Evolutionary conservation across 2,113 vertebrate species (phyloP).

Genomic region (Urocitellus parryii): DNA sequence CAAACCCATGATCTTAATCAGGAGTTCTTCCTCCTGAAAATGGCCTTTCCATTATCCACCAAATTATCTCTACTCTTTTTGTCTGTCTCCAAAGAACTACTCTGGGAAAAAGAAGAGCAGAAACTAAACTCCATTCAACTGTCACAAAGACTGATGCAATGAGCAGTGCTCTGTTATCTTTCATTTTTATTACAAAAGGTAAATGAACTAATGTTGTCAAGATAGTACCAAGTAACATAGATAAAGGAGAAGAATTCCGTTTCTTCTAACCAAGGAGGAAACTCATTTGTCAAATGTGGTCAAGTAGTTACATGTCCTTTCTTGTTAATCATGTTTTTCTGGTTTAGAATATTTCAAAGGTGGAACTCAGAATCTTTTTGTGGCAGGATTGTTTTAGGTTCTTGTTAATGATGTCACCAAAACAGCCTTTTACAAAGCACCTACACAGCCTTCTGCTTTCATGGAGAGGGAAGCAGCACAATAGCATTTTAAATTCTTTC

Average conservation of each 20-base stretch:
- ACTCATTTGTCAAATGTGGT: slow-evolving; percentile 1
- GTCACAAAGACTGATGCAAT: background rate
- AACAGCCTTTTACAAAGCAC: slow-evolving; percentile 76
- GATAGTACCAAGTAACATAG: background rate
- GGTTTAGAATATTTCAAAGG: slow-evolving; percentile 51
- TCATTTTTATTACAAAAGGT: background rate
- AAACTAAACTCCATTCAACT: background rate
- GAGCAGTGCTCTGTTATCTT: background rate
- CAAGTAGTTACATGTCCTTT: slow-evolving; percentile 50
- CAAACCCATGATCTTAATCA: background rate
- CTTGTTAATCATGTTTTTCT: slow-evolving; percentile 21
- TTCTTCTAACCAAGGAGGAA: background rate
- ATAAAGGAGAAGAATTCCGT: background rate
- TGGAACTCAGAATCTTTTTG: slow-evolving; percentile 53
- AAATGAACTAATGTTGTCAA: background rate
- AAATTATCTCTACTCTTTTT: background rate
- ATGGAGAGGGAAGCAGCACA: slow-evolving; percentile 37
- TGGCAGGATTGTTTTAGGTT: slow-evolving; percentile 53
- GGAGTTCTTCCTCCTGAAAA: background rate
- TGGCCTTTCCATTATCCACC: background rate
- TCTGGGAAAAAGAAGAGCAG: background rate
- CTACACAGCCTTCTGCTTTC: slow-evolving; percentile 75
- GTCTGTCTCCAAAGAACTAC: background rate
- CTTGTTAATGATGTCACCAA: slow-evolving; percentile 69
- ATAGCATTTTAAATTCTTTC: slow-evolving; percentile 56